Conservation (phyloP, 2,113 vertebrate species). For the Tenrec ecaudatus region DNA sequence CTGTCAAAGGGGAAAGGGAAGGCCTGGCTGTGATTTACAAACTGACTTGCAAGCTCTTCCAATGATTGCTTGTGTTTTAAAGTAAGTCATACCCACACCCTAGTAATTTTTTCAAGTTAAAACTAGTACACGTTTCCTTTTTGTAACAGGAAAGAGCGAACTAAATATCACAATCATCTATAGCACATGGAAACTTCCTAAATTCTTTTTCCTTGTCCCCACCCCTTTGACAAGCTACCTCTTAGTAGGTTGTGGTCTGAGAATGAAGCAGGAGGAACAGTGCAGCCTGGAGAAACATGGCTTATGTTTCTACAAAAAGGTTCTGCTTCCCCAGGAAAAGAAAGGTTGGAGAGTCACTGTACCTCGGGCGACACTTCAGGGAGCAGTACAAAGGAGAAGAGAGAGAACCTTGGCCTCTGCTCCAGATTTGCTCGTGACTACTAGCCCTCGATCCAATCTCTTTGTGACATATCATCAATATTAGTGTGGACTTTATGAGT, state of each 20-base stretch:
- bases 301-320: conserved; percentile 34
- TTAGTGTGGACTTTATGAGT: not conserved
- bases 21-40: conserved; percentile 4
- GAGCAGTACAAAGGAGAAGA: conserved; percentile 38
- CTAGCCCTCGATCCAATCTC: conserved; percentile 18
- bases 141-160: conserved; percentile 31
- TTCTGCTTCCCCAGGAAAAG: not conserved
- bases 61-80: conserved; percentile 15
- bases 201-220: not conserved
- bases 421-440: conserved; percentile 5
- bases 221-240: not conserved
- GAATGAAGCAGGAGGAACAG: conserved; percentile 18
- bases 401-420: not conserved
- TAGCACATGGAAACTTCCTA: not conserved
- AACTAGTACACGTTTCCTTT: conserved; percentile 14
- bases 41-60: conserved; percentile 12
- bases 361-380: conserved; percentile 24
- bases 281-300: not conserved
- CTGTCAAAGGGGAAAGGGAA: conserved; percentile 16
- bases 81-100: not conserved
- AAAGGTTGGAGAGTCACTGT: conserved; percentile 46
- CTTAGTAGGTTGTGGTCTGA: conserved; percentile 9
- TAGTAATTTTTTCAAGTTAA: not conserved
- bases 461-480: conserved; percentile 16
- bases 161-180: not conserved